Percentiles rank a stretch among this genome's conserved stretches.
Evolutionary conservation across 92 coral and sea anemone species (phyloP).

Genomic region (Porites evermanni): DNA sequence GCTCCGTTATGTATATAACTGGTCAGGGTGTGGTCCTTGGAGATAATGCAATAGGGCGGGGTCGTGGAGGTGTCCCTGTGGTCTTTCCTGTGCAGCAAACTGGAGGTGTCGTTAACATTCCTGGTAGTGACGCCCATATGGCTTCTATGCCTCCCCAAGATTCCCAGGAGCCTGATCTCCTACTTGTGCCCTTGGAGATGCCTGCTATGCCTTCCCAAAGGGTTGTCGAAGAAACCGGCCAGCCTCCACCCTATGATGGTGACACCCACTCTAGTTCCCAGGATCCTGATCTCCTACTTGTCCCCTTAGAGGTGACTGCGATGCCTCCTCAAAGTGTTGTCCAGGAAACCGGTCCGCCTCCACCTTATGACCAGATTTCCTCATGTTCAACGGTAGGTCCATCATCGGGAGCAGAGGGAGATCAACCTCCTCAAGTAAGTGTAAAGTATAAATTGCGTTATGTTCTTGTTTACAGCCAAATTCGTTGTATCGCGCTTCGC

Average conservation of each 20-base stretch:
- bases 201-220: neutral
- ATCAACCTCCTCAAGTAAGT: neutral
- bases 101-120: conserved; percentile 34
- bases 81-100: conserved; percentile 34
- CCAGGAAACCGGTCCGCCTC: no score
- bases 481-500: no score
- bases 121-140: conserved; percentile 22
- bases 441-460: no score
- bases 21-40: conserved; percentile 27
- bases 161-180: no score
- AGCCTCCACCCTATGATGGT: conserved; percentile 6
- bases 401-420: neutral
- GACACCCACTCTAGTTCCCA: no score
- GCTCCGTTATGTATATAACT: conserved; percentile 32
- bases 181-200: no score
- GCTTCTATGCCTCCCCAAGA: neutral
- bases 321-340: no score
- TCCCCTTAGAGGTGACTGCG: no score
- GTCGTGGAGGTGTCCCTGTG: conserved; percentile 39
- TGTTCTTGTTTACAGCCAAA: no score
- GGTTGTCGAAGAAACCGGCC: neutral
- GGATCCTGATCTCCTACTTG: no score
- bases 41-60: conserved; percentile 24
- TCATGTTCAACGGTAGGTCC: conserved; percentile 2
- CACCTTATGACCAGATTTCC: neutral